Conservation (phyloP, 2,113 vertebrate species). For the Pteronura brasiliensis region DNA sequence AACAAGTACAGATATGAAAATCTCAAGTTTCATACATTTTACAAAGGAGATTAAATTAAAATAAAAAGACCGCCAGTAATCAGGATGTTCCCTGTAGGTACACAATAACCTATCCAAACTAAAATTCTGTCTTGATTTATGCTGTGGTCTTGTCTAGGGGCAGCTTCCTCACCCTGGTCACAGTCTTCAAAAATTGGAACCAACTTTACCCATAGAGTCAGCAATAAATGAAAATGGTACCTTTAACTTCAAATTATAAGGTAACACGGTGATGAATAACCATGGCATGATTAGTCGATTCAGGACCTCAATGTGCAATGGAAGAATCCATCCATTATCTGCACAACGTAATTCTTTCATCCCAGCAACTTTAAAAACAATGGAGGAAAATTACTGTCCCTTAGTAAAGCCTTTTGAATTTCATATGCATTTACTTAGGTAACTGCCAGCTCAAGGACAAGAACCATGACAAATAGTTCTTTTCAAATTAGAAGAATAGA, state of each 20-base stretch:
- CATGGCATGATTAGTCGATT: conserved; percentile 80
- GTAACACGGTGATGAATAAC: conserved; percentile 84
- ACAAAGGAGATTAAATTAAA: background rate
- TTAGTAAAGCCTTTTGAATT: conserved; percentile 85
- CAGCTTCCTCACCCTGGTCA: conserved; percentile 66
- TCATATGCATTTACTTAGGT: conserved; percentile 88
- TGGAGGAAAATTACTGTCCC: conserved; percentile 83
- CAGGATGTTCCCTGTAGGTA: fast-evolving
- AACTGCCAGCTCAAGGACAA: conserved; percentile 83
- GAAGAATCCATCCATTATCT: conserved; percentile 85
- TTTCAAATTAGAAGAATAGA: conserved; percentile 85
- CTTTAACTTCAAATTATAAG: conserved; percentile 84
- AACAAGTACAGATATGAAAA: background rate
- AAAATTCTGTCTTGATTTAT: conserved; percentile 70
- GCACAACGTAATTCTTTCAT: conserved; percentile 79
- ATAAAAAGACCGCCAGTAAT: background rate
- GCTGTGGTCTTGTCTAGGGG: conserved; percentile 58
- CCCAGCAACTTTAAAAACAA: conserved; percentile 83
- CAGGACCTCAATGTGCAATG: conserved; percentile 78
- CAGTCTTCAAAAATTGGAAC: conserved; percentile 73
- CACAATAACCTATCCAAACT: background rate
- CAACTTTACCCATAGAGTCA: conserved; percentile 75
- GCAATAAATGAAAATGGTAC: conserved; percentile 80
- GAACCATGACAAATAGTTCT: conserved; percentile 87
- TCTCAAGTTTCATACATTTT: background rate